Conservation (phyloP, 2,888 invertebrate genomes). For the Epistrophe eligans region DNA sequence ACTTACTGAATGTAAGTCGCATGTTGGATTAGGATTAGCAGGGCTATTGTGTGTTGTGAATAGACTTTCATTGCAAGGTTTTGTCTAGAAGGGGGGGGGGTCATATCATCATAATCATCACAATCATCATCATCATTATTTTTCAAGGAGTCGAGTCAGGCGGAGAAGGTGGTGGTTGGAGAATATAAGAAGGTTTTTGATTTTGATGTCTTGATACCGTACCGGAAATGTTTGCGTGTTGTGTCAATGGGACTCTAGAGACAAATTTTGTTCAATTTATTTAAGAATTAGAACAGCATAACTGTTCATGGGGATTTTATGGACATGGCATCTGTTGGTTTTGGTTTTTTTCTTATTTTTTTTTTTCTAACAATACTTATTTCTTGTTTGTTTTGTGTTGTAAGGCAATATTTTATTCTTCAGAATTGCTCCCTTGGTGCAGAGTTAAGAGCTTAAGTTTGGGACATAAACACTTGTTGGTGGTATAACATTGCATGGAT, state of each 20-base stretch:
- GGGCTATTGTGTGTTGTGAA: constrained; percentile 40
- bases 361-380: no score
- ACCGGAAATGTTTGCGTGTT: constrained; percentile 29
- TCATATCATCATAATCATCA: neutral
- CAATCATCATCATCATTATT: neutral
- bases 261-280: constrained; percentile 19
- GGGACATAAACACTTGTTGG: constrained; percentile 14
- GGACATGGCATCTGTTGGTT: neutral
- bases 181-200: constrained; percentile 15
- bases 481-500: neutral
- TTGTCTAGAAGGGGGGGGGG: neutral
- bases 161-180: neutral
- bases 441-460: neutral
- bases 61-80: constrained; percentile 34
- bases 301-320: neutral
- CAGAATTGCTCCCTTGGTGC: neutral
- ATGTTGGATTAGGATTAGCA: constrained; percentile 54
- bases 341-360: neutral
- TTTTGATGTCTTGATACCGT: constrained; percentile 17
- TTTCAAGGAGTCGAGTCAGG: neutral
- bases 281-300: constrained; percentile 9
- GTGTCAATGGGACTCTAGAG: constrained; percentile 16
- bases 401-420: constrained; percentile 12
- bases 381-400: neutral
- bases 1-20: constrained; percentile 43